These are phyloP conservation scores for Paralichthys olivaceus DNA, from an alignment of 2,113 vertebrate species.

Conservation along the genomic window DNA sequence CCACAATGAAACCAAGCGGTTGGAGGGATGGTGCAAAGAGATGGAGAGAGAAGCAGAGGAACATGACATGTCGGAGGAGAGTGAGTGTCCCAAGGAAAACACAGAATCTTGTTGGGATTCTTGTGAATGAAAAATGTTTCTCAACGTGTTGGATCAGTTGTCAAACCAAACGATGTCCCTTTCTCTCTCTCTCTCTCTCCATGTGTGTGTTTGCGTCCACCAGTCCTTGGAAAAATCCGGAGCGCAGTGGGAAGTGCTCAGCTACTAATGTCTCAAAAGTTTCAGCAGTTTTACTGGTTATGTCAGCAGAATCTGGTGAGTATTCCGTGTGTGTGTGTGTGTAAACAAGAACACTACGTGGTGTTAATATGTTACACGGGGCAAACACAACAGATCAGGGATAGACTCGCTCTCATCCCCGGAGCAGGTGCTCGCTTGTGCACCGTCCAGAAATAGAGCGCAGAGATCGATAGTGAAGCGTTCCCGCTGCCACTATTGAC, in stretches of 20 bases:
- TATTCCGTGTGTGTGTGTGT: conserved; percentile 34
- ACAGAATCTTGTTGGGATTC: not conserved
- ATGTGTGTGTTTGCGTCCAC: conserved; percentile 13
- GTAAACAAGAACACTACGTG: conserved; percentile 5
- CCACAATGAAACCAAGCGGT: conserved; percentile 93
- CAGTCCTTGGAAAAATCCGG: conserved; percentile 97
- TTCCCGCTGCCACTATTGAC: conserved; percentile 59
- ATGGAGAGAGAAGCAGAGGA: conserved; percentile 98
- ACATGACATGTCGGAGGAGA: conserved; percentile 95
- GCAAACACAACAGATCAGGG: conserved; percentile 22
- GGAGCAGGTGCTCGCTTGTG: conserved; percentile 8
- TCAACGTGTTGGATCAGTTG: not conserved
- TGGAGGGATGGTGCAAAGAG: conserved; percentile 98
- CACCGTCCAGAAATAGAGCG: conserved; percentile 61
- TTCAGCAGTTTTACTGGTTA: conserved; percentile 99
- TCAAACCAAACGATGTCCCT: not conserved
- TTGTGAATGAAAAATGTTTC: not conserved
- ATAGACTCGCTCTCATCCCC: conserved; percentile 5
- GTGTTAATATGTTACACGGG: conserved; percentile 15
- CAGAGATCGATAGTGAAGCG: conserved; percentile 62
- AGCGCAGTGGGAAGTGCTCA: conserved; percentile 98
- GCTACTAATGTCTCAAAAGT: conserved; percentile 99
- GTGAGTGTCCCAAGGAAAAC: conserved; percentile 83
- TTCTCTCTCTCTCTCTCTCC: not conserved
- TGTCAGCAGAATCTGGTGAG: conserved; percentile 99